Evolutionary conservation across 2,888 invertebrate genomes (phyloP), one percentile per base, ranked within the genome.

Genomic region (Tholera decimalis): DNA sequence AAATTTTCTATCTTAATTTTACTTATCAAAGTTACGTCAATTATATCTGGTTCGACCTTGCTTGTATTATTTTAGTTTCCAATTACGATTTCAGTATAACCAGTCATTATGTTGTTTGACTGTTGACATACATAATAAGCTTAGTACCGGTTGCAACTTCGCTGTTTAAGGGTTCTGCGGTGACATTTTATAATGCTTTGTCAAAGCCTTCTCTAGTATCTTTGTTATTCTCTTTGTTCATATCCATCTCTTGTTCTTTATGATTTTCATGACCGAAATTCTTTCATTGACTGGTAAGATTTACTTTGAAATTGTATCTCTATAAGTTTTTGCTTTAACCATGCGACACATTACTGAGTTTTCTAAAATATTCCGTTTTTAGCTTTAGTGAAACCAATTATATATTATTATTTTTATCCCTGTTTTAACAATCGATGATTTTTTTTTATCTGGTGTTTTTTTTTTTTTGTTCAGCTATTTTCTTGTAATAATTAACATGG

Each of bases 51-150:
- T 20, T 11, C 30, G 56, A 67, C 78, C 80, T 82, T 78, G 78
- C 58, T 57, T 30, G 58, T 62, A 69, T 84, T 71, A 66, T 60
- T 55, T 66, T 43, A 62, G 56, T 64, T 65, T 56, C 64, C 53
- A 68, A 79, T 76, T 76, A 59, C 37, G 68, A 46, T 56, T 53
- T 13, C 26, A 20, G 26, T 65, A 11, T 44, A 61, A 30, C 33
- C 53, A 43, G 51, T 59, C 39, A 69, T 59, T 72, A 81, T 58
- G 41, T 56, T 54, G 26, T 39, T 64, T 64, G 61, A 50, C 43
- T 63, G 73, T 63, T 68, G 64, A 73, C 46, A 77, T 68, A 69
- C n/a, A 33, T 53, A 63, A 33, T 53, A 63, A 26, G 39, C 41
- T 64, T 56, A 71, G 59, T 68, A 56, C 26, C 59, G 37, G 56